Conservation (phyloP, 92 coral and sea anemone species). For the Plumapathes pennacea region DNA sequence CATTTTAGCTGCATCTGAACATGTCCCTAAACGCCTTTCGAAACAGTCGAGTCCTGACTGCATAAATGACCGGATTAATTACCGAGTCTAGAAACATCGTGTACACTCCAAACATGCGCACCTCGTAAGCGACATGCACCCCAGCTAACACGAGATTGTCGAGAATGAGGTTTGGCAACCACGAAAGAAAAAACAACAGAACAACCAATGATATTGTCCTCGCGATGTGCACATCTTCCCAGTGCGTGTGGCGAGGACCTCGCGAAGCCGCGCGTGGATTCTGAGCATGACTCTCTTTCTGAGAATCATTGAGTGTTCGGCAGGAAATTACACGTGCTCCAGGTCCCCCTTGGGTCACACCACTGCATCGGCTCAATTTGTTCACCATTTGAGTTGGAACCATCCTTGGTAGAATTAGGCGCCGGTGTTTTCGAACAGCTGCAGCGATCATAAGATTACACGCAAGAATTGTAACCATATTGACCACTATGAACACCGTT, state of each 20-base stretch:
- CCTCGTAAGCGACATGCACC: constrained; percentile 26
- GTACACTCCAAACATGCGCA: constrained; percentile 36
- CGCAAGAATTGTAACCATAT: constrained; percentile 11
- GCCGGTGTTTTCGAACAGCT: constrained; percentile 31
- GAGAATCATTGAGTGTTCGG: not conserved
- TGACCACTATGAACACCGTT: constrained; percentile 10
- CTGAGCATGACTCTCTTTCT: not conserved
- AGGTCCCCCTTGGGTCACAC: not conserved
- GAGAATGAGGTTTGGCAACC: constrained; percentile 40
- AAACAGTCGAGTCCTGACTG: constrained; percentile 37
- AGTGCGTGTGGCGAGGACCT: constrained; percentile 6
- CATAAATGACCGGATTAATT: constrained; percentile 49
- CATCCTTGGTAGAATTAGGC: constrained; percentile 15
- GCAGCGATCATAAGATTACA: constrained; percentile 33
- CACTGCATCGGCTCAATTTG: not conserved
- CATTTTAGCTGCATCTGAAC: constrained; percentile 14
- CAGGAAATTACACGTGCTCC: too few relatives aligned
- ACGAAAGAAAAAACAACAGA: constrained; percentile 38
- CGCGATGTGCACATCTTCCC: constrained; percentile 47
- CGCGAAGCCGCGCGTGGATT: not conserved
- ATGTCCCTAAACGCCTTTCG: constrained; percentile 31
- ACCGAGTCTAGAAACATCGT: constrained; percentile 42
- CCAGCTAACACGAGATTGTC: constrained; percentile 38
- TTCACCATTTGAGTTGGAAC: not conserved
- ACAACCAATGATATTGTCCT: constrained; percentile 47